Evolutionary conservation across 2,797 vertebrate species (phyloP).

Genomic region (Chelon labrosus): DNA sequence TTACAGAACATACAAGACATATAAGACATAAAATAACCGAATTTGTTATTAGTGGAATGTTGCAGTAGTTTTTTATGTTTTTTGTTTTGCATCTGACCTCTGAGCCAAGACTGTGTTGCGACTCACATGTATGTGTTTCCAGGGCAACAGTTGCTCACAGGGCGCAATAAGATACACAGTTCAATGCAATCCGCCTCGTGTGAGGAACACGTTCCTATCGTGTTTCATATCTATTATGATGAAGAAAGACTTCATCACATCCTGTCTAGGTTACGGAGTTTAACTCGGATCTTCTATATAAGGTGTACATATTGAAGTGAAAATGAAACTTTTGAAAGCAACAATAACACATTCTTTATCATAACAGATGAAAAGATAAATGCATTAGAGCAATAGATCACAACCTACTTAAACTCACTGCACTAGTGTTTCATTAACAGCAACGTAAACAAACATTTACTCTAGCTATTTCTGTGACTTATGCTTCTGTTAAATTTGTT

Average conservation of each 20-base stretch:
- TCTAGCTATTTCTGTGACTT: too few relatives aligned
- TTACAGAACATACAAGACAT: too few relatives aligned
- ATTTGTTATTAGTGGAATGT: not conserved
- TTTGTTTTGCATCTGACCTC: not conserved
- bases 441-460: too few relatives aligned
- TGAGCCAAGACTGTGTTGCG: not conserved
- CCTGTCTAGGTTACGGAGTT: not conserved
- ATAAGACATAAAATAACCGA: not conserved
- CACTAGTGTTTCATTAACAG: too few relatives aligned
- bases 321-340: not conserved
- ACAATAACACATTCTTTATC: not conserved
- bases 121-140: conserved; percentile 32
- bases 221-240: not conserved
- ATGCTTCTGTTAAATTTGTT: too few relatives aligned
- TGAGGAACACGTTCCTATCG: not conserved
- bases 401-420: too few relatives aligned
- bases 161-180: not conserved
- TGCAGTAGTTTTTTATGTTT: not conserved
- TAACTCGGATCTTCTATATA: not conserved
- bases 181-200: not conserved
- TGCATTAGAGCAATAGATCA: not conserved
- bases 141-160: conserved; percentile 29
- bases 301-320: not conserved
- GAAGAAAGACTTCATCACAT: not conserved
- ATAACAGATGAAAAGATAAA: not conserved